These are phyloP conservation scores for Dermochelys coriacea DNA, from an alignment of 2,797 vertebrate genomes.

Conservation along the genomic window DNA sequence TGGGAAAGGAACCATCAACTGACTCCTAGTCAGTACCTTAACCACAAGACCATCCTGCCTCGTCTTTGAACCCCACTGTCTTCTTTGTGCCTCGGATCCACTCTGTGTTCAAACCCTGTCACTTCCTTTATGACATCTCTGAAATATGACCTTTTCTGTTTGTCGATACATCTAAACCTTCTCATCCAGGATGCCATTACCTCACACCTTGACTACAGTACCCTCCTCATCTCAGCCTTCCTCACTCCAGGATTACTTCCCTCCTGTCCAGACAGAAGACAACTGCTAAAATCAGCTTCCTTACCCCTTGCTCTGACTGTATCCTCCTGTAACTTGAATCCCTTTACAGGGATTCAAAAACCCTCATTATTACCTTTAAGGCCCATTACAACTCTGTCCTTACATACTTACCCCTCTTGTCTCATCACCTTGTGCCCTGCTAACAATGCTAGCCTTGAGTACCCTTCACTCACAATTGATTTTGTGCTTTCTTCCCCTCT, in stretches of 20 bases:
- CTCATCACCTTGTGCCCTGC: background rate
- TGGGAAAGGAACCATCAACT: background rate
- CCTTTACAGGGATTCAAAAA: background rate
- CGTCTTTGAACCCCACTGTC: background rate
- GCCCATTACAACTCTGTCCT: background rate
- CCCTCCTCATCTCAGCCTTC: background rate
- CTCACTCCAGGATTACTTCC: background rate
- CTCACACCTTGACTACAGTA: no score
- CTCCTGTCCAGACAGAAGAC: background rate
- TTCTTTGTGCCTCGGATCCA: background rate
- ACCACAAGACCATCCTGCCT: background rate
- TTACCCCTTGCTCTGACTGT: background rate
- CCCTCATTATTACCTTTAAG: background rate
- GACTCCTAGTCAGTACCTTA: background rate
- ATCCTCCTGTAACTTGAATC: background rate
- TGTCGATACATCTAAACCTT: background rate
- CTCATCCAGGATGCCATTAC: background rate
- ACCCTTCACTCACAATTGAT: background rate
- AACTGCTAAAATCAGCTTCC: background rate
- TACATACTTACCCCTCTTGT: background rate
- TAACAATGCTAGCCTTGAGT: accelerated
- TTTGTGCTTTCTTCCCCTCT: background rate
- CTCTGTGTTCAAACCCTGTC: background rate
- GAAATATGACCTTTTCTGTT: background rate
- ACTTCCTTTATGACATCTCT: background rate